Evolutionary conservation across 1,140 invertebrate species (phyloP).

Genomic region (Linepithema humile): DNA sequence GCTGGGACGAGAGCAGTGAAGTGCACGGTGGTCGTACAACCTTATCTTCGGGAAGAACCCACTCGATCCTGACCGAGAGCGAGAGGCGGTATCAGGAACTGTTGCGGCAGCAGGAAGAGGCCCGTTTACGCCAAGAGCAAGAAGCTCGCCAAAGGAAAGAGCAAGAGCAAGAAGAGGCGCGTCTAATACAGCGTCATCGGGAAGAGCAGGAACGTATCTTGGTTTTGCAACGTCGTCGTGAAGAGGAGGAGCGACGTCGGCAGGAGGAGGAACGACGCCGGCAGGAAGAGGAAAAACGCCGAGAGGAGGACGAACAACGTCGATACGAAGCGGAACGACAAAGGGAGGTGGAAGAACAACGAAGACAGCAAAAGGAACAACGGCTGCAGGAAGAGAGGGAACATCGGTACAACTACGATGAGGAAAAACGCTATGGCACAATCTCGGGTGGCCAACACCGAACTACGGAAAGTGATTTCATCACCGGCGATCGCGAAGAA

Average conservation of each 20-base stretch:
- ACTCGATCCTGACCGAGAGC: not conserved
- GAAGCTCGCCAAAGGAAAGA: not conserved
- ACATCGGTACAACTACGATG: constrained; percentile 62
- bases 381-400: constrained; percentile 38
- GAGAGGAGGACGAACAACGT: constrained; percentile 14
- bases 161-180: constrained; percentile 10
- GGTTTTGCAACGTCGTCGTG: constrained; percentile 29
- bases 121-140: constrained; percentile 15
- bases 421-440: constrained; percentile 43
- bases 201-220: constrained; percentile 56
- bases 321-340: not conserved
- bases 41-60: not conserved
- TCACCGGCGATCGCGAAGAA: constrained; percentile 76
- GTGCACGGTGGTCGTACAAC: not conserved
- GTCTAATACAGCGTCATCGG: constrained; percentile 41
- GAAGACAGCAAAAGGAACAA: constrained; percentile 40
- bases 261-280: constrained; percentile 36
- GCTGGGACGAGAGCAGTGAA: constrained; percentile 32
- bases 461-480: constrained; percentile 58
- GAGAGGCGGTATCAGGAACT: constrained; percentile 27
- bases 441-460: not conserved
- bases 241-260: constrained; percentile 53
- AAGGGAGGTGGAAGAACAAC: constrained; percentile 33
- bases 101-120: constrained; percentile 24
- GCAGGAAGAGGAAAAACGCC: not conserved